Base-by-base conservation (phyloP, 2,888 invertebrate species). In the Ophion ellenae region DNA sequence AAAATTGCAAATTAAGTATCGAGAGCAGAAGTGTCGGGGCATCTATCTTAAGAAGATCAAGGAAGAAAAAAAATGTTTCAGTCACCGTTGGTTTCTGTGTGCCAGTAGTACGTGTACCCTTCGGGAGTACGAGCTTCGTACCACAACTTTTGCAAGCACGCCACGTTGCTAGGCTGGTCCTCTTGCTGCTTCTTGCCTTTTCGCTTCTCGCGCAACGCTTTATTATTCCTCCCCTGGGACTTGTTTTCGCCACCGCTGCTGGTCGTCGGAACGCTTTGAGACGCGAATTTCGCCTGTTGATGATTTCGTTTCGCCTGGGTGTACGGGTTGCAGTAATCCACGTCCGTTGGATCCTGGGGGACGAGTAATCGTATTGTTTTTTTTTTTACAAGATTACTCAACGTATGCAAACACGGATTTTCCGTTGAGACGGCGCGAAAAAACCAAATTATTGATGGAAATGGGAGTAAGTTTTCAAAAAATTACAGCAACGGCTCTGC, bases 21-120 rank as follows among this genome's bases (percentile, higher is more conserved):
- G 20, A 10, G 20, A 2, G 32, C 0, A 32, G 36, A 45, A 57
- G 28, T 32, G 32, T 4, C 14, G 5, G 17, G 53, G 53, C 0
- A 32, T 53, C 17, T 17, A 1, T 4, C 9, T 11, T 2, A 20
- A 32, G 28, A 63, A 53, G 20, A 79, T 59, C 14, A 64, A 64
- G 57, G 24, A 17, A 64, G 45, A 53, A 73, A 61, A 47, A 45
- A 82, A 66, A 59, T 80, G 45, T 47, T 53, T 14, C 61, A 87
- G 90, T 87, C 94, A 97, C 97, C 97, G 94, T 97, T 97, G 57
- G 97, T 98, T 88, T 96, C 95, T 1, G 96, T 96, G 93, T 98
- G 97, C 98, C 98, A 98, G 91, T 97, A 99, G 93, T 98, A 98
- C 0, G 96, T 95, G 89, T 96, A 95, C 0, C 97, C 98, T 90